Conservation (phyloP, 2,888 invertebrate genomes). For the Dynastes grantii region DNA sequence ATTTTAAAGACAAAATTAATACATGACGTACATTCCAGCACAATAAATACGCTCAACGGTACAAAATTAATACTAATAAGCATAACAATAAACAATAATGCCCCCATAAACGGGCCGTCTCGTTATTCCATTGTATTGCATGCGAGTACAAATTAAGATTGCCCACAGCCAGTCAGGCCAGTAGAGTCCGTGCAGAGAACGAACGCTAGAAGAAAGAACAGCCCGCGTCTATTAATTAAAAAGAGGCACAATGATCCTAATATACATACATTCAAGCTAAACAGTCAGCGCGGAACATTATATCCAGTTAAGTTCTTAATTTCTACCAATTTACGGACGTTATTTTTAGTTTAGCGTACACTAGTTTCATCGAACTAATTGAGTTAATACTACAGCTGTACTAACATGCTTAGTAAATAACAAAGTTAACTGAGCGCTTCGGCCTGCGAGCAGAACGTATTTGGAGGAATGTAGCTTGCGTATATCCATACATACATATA, state of each 20-base stretch:
- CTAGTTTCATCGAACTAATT: slow-evolving; percentile 50
- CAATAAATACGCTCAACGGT: slow-evolving; percentile 26
- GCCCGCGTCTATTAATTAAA: slow-evolving; percentile 55
- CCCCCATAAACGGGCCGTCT: slow-evolving; percentile 24
- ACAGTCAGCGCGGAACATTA: slow-evolving; percentile 54
- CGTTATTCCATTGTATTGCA: slow-evolving; percentile 41
- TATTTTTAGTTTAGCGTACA: slow-evolving; percentile 54
- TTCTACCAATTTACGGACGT: slow-evolving; percentile 55
- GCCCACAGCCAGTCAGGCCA: slow-evolving; percentile 23
- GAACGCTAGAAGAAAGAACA: slow-evolving; percentile 34
- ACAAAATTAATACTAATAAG: slow-evolving; percentile 44
- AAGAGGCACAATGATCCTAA: slow-evolving; percentile 57
- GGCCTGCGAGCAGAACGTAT: slow-evolving; percentile 13
- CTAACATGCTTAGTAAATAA: slow-evolving; percentile 50
- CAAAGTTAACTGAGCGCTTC: slow-evolving; percentile 34
- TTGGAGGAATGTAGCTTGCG: slow-evolving; percentile 23
- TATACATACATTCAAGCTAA: slow-evolving; percentile 55
- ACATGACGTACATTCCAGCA: neutral
- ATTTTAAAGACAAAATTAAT: neutral
- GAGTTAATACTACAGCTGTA: slow-evolving; percentile 50
- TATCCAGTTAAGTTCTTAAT: slow-evolving; percentile 54
- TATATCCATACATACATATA: neutral
- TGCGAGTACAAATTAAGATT: slow-evolving; percentile 44
- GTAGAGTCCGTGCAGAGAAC: slow-evolving; percentile 7
- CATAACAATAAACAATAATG: slow-evolving; percentile 35